A percentile compares a stretch with the other conserved stretches of the same genome.
Evolutionary conservation across 1,140 invertebrate genomes (phyloP).

Genomic region (Ceratoteleas bidentatus): DNA sequence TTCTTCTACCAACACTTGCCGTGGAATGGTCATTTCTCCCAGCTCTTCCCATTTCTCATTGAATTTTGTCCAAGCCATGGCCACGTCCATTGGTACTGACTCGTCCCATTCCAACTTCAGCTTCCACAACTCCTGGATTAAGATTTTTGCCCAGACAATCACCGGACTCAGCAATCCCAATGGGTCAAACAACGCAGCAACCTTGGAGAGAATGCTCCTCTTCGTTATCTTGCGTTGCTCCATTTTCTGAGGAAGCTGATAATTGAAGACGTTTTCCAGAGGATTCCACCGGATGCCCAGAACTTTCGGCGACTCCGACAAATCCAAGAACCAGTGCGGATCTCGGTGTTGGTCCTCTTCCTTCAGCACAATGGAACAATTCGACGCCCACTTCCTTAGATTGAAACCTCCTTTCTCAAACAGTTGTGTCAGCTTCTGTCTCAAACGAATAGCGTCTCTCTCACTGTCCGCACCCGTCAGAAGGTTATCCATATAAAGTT

Average conservation of each 20-base stretch:
- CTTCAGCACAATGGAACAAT: constrained; percentile 55
- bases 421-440: constrained; percentile 51
- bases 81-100: constrained; percentile 9
- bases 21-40: constrained; percentile 24
- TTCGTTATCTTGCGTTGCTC: constrained; percentile 62
- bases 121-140: constrained; percentile 60
- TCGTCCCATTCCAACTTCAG: constrained; percentile 6
- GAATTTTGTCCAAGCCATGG: constrained; percentile 46
- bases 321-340: background rate
- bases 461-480: constrained; percentile 40
- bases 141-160: constrained; percentile 40
- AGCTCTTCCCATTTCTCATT: constrained; percentile 4
- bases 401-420: constrained; percentile 40
- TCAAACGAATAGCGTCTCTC: constrained; percentile 37
- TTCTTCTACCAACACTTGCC: constrained; percentile 1
- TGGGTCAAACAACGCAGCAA: no score
- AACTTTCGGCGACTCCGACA: constrained; percentile 33
- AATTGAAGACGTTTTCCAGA: constrained; percentile 33
- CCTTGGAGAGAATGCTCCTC: constrained; percentile 65
- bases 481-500: constrained; percentile 73
- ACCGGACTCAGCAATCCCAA: constrained; percentile 71
- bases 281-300: constrained; percentile 69
- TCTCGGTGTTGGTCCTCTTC: background rate
- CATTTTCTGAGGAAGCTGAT: background rate
- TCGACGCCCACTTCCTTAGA: constrained; percentile 61